phyloP scores from a whole-genome alignment of 2,888 invertebrate species.

The Creontiades dilutus region DNA sequence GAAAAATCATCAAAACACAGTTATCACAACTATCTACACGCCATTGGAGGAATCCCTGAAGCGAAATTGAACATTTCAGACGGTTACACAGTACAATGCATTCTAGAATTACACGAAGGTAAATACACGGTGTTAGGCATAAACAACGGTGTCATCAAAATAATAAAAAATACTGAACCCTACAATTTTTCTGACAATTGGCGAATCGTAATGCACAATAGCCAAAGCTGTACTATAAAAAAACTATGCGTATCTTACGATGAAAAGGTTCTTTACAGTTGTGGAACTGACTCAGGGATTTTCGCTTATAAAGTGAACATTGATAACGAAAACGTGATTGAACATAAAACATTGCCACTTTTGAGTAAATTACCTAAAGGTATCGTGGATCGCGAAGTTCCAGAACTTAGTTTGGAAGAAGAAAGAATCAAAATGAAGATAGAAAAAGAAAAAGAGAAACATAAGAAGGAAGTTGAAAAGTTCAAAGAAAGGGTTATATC shows the following conservation, averaged over 20 bases:
- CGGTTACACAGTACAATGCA: constrained; percentile 15
- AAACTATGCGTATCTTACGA: constrained; percentile 83
- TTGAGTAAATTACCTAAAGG: background rate
- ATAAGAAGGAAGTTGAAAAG: background rate
- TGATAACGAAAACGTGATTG: background rate
- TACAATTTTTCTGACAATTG: constrained; percentile 81
- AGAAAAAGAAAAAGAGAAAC: background rate
- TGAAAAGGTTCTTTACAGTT: constrained; percentile 80
- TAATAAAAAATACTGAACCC: constrained; percentile 80
- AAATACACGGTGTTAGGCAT: constrained; percentile 76
- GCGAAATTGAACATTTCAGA: constrained; percentile 42
- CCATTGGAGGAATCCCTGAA: background rate
- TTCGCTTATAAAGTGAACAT: constrained; percentile 81
- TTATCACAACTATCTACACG: constrained; percentile 35
- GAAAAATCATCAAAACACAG: background rate
- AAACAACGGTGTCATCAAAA: constrained; percentile 82
- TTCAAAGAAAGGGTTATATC: background rate
- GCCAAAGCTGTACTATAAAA: constrained; percentile 84
- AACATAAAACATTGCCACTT: background rate
- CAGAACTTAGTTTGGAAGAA: constrained; percentile 39
- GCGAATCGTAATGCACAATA: constrained; percentile 87
- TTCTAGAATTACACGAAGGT: background rate
- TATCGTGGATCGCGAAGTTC: background rate
- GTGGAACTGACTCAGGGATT: constrained; percentile 88
- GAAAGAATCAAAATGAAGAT: constrained; percentile 15